These are phyloP conservation scores for Hozukius guyotensis DNA, from an alignment of 2,797 vertebrate species.

Conservation along the genomic window DNA sequence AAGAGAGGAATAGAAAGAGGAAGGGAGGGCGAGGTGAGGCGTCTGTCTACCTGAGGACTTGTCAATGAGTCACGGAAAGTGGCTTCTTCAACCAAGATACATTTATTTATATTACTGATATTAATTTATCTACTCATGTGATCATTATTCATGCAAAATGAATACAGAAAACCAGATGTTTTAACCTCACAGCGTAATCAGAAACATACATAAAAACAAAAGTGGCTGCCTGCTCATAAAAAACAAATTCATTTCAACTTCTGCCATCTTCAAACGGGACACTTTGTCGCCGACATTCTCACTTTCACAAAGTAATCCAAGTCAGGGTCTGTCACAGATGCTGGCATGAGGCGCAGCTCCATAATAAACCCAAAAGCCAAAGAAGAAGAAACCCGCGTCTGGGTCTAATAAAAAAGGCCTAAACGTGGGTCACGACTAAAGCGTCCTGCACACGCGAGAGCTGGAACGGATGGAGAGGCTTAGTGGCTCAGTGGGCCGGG, in stretches of 20 bases:
- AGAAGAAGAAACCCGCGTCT: constrained; percentile 42
- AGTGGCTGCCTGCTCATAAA: neutral
- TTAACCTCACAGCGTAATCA: constrained; percentile 9
- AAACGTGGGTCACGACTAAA: constrained; percentile 60
- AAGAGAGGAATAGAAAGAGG: constrained; percentile 41
- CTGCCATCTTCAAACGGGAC: constrained; percentile 6
- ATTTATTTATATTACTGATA: neutral
- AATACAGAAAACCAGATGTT: constrained; percentile 8
- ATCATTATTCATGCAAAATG: neutral
- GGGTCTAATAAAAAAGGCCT: constrained; percentile 70
- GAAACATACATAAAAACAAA: constrained; percentile 21
- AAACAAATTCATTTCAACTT: constrained; percentile 6
- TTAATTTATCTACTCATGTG: neutral
- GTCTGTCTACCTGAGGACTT: constrained; percentile 55
- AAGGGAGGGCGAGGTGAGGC: constrained; percentile 27
- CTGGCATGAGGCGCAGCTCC: constrained; percentile 41
- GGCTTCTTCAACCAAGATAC: neutral
- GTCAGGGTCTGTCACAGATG: constrained; percentile 43
- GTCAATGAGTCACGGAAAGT: constrained; percentile 39
- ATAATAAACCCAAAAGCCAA: constrained; percentile 38
- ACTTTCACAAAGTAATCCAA: constrained; percentile 41
- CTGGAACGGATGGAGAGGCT: constrained; percentile 64
- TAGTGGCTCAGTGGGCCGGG: constrained; percentile 52
- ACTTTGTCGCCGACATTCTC: constrained; percentile 18
- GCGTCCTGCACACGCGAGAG: constrained; percentile 53